These are phyloP conservation scores for Pan paniscus DNA, from an alignment of 2,113 vertebrate species.

Conservation along the genomic window DNA sequence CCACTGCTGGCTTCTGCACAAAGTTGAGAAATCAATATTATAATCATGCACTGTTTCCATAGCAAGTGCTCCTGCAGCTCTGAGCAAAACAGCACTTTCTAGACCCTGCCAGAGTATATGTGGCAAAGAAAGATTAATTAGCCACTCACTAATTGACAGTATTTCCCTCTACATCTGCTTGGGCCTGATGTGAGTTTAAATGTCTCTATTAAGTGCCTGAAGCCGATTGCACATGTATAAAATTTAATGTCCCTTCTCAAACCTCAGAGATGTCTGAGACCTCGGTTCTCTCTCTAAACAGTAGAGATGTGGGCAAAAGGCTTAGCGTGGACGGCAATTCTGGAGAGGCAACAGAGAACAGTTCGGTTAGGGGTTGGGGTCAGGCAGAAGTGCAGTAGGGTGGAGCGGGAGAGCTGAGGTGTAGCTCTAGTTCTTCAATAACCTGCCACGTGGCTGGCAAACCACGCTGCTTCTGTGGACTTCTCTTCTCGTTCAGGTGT, in stretches of 20 bases:
- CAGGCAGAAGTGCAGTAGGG: background rate
- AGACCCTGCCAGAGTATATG: constrained; percentile 49
- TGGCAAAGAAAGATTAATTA: constrained; percentile 79
- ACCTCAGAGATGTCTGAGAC: constrained; percentile 24
- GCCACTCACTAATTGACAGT: constrained; percentile 73
- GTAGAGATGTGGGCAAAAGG: background rate
- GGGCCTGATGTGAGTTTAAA: constrained; percentile 59
- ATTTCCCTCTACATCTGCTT: constrained; percentile 74
- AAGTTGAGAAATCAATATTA: constrained; percentile 72
- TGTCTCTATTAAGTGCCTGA: constrained; percentile 62
- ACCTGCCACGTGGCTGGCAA: background rate
- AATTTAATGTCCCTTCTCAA: constrained; percentile 68
- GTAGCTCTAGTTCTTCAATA: background rate
- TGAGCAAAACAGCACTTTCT: constrained; percentile 66
- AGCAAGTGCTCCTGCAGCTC: constrained; percentile 69
- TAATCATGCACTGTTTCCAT: constrained; percentile 74
- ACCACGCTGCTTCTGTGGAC: background rate
- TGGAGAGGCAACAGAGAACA: background rate
- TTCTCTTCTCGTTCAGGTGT: background rate
- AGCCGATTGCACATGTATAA: constrained; percentile 67
- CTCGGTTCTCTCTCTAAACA: background rate
- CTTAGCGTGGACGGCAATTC: background rate
- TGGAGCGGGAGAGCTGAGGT: background rate
- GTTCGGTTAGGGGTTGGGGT: too few relatives aligned
- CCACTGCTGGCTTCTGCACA: constrained; percentile 43